Conservation (phyloP, 2,113 vertebrate genomes). For the Oryzias woworae region DNA sequence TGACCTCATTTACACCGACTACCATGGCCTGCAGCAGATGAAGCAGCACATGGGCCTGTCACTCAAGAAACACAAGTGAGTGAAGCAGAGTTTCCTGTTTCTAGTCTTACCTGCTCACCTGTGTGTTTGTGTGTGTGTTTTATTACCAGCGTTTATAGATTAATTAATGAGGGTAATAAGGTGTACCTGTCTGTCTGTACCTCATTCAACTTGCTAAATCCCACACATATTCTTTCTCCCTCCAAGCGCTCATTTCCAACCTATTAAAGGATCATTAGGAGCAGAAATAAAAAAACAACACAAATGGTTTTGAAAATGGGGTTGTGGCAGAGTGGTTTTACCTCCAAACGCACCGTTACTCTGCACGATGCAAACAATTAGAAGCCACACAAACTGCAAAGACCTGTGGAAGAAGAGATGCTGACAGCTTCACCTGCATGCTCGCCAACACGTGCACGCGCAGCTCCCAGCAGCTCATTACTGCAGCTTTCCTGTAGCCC, state of each 20-base stretch:
- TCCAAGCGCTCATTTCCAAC: background rate
- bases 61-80: conserved; percentile 94
- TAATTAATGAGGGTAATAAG: conserved; percentile 52
- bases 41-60: conserved; percentile 98
- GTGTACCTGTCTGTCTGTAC: conserved; percentile 23
- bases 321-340: background rate
- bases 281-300: conserved; percentile 7
- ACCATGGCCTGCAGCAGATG: conserved; percentile 97
- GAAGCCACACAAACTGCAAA: too few species aligned
- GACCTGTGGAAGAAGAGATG: background rate
- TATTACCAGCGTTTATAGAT: conserved; percentile 45
- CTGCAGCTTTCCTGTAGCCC: conserved; percentile 12
- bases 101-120: background rate
- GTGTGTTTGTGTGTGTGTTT: conserved; percentile 10
- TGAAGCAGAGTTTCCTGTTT: background rate
- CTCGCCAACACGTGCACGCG: too few species aligned
- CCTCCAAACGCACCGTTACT: conserved; percentile 20
- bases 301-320: background rate
- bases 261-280: conserved; percentile 2
- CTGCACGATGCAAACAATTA: conserved; percentile 12
- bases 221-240: background rate
- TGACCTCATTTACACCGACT: conserved; percentile 97
- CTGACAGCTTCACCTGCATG: conserved; percentile 6
- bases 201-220: conserved; percentile 43
- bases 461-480: conserved; percentile 5